Evolutionary conservation across 35 echinoderm and acorn worm species (phyloP).

Genomic region (Eucidaris tribuloides): DNA sequence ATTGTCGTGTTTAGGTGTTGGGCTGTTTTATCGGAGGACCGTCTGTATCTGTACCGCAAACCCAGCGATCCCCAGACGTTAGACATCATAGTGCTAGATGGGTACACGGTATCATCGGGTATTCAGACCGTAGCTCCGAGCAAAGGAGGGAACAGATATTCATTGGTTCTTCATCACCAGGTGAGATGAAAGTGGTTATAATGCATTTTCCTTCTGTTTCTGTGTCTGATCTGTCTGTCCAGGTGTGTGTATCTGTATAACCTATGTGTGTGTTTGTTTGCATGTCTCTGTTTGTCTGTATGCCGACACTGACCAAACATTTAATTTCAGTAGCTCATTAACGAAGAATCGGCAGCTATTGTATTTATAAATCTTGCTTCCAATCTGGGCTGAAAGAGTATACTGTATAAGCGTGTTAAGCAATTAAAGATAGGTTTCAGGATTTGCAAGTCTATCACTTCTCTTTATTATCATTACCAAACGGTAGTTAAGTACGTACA

Average conservation of each 20-base stretch:
- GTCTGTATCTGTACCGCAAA: slow-evolving; percentile 12
- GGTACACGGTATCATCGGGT: background rate
- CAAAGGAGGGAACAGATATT: background rate
- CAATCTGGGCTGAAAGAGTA: too few relatives aligned
- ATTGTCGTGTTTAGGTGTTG: background rate
- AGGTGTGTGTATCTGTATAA: too few relatives aligned
- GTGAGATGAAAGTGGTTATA: background rate
- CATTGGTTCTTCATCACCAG: background rate
- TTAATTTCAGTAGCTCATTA: background rate
- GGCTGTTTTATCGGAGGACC: background rate
- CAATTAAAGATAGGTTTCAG: too few relatives aligned
- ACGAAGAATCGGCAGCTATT: background rate
- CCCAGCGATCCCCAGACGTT: background rate
- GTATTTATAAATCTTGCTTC: too few relatives aligned
- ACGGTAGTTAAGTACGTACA: too few relatives aligned
- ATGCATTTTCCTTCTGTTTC: background rate
- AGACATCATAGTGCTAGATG: slow-evolving; percentile 2
- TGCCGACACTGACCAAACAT: background rate
- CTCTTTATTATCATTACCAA: too few relatives aligned
- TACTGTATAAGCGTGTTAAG: too few relatives aligned
- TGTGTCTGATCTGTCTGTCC: background rate
- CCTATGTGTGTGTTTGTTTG: too few relatives aligned
- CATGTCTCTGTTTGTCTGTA: too few relatives aligned
- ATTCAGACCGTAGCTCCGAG: background rate
- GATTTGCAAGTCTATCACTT: too few relatives aligned